Evolutionary conservation across 2,113 vertebrate genomes (phyloP), one percentile per base, ranked within the genome.

Genomic region (Sitta europaea): DNA sequence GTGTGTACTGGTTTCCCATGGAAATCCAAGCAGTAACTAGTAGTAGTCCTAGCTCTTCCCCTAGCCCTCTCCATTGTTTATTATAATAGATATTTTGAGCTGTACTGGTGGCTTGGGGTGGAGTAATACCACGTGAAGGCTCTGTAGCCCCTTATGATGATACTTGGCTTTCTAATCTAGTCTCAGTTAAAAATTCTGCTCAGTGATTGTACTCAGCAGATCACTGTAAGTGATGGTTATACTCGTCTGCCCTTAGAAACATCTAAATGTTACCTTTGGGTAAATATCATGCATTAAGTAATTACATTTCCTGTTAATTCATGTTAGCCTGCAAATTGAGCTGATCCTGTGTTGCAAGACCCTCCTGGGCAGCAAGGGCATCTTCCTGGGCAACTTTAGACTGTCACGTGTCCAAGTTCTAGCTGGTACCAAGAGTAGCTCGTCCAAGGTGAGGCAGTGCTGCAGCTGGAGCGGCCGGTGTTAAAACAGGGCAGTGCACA

Each of bases 11-110:
- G 89, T 90, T 96, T 97, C 95, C 92, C 79, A 96, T 91, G 92
- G 92, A 95, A 96, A 91, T 92, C 95, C 48, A 92, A 93, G 91
- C 94, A 93, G 95, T 94, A 97, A 97, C 87, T 90, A 94, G 86
- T 85, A 76, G 95, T 96, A 89, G 70, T 91, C 92, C 80, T 91
- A 94, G 89, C 61, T 91, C 92, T 96, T 94, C 72, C 74, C 94
- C 75, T 48, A 71, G 55, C 73, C 88, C 63, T 80, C 76, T 90
- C 72, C 91, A 47, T 73, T 83, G 78, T 72, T 91, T 87, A 89
- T 87, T 77, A 71, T 43, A 58, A 73, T 77, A 82, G 74, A 11
- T 94, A 76, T 61, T 95, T 94, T 83, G 76, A 94, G 71, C 58
- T 82, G 66, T 92, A 77, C 59, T 66, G 78, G 67, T 92, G 67